Base-by-base conservation (phyloP, 1,140 invertebrate genomes). In the Psix sp. region DNA sequence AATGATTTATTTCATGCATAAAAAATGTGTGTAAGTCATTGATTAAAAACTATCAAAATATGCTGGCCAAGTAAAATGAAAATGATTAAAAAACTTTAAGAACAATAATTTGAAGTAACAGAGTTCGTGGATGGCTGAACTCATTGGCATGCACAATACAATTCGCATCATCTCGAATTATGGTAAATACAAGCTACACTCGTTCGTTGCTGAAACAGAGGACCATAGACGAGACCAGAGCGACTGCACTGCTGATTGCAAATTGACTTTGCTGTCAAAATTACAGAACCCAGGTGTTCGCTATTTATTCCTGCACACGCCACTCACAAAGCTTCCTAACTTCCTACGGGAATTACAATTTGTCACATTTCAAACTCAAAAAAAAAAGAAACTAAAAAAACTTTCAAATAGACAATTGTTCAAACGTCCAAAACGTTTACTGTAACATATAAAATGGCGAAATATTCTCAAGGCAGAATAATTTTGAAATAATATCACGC, bases 61-160 rank as follows among this genome's bases (percentile, higher is more conserved):
- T 29, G 7, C 26, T 29, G 7, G 2, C 14, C n/a, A 33, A 40
- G 51, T 40, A 38, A 16, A 26, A 48, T 42, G 38, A 17, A 42
- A 63, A 65, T 57, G 51, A 63, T 46, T 33, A n/a, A n/a, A n/a
- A n/a, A n/a, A n/a, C n/a, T n/a, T 68, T 59, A n/a, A 16, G 52
- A 39, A 56, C 20, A 51, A 42, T 43, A 48, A 60, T 60, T 29
- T 14, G 57, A 54, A 68, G 62, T 59, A 36, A 49, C 54, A 11
- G 20, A 5, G 35, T 51, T 36, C 14, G 36, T 21, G 36, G 33
- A 59, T 52, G 49, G 40, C 60, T 51, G 65, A 38, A 66, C 76
- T 84, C 81, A 83, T 85, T 84, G 82, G 75, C 78, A 82, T 84
- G 83, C 81, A 81, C 78, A 77, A 83, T 83, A 82, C 72, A 60